Conservation (phyloP, 2,797 vertebrate genomes). For the Phylloscopus collybita region DNA sequence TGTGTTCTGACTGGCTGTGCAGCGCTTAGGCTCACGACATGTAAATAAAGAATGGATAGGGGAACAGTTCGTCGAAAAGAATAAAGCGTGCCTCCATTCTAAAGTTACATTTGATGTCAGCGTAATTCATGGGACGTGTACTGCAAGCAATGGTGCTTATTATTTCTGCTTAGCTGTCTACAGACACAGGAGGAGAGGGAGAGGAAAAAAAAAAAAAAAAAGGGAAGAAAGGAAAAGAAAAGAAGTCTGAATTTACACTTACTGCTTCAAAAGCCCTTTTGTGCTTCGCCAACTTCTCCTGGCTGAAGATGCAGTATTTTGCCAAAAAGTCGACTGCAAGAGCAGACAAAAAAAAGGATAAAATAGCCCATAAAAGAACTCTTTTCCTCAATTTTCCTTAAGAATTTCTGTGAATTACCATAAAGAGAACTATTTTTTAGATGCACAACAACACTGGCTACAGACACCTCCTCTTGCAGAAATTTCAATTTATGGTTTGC, state of each 20-base stretch:
- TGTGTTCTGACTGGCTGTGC: conserved; percentile 74
- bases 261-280: conserved; percentile 93
- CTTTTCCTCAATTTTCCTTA: conserved; percentile 19
- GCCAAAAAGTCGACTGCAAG: conserved; percentile 92
- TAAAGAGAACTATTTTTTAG: conserved; percentile 52
- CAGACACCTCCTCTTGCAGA: conserved; percentile 16
- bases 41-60: conserved; percentile 81
- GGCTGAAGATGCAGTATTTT: conserved; percentile 91
- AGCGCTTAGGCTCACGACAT: conserved; percentile 73
- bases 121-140: conserved; percentile 79
- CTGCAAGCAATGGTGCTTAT: conserved; percentile 77
- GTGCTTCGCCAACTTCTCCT: conserved; percentile 89
- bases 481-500: conserved; percentile 18
- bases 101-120: conserved; percentile 82
- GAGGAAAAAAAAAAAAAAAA: conserved; percentile 60
- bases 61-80: conserved; percentile 77
- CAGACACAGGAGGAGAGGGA: conserved; percentile 78
- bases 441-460: not conserved
- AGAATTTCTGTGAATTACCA: conserved; percentile 55
- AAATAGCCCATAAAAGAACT: conserved; percentile 68
- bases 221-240: conserved; percentile 77
- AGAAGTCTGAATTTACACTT: conserved; percentile 85
- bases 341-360: conserved; percentile 69
- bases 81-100: conserved; percentile 82
- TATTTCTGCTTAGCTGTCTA: conserved; percentile 78